Evolutionary conservation across 2,888 invertebrate species (phyloP), one percentile per base, ranked within the genome.

Genomic region (Morpho achilles): DNA sequence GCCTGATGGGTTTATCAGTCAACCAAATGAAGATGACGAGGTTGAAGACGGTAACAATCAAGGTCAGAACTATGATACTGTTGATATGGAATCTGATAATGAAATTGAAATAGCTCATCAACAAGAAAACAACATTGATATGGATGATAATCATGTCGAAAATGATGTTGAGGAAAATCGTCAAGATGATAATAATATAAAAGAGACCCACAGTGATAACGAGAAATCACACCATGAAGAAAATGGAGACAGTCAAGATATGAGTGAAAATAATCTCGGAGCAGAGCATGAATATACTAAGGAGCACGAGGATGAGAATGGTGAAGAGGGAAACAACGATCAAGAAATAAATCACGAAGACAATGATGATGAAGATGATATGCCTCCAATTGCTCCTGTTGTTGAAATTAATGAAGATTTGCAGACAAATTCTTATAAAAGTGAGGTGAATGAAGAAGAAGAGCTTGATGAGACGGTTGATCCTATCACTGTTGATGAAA

Each of bases 371-470:
- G 85, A 90, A 7, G 87, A 88, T 8, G 86, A 87, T 7, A 63
- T 77, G 23, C 76, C 82, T 32, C 81, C 81, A 1, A 76, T 82
- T 40, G 81, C 84, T 1, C 87, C 89, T 1, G 80, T 85, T 5
- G 84, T 90, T 1, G 87, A 84, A 64, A 84, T 92, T 41, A 93
- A 92, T 68, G 84, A 81, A 62, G 92, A 92, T 57, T 68, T 86
- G 61, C 82, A 78, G 71, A 77, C 60, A 1, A 82, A 85, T 60
- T 80, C 86, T 0, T 80, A 77, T 54, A 79, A 82, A 61, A 89
- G 79, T 52, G 84, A 86, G 63, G 66, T 73, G 1, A 79, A 84
- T 60, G 85, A 86, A 53, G 84, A 83, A 8, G 87, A 81, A 41
- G 84, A 75, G 41, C 60, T 66, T 7, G 80, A 81, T 43, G 82